Conservation (phyloP, 2,888 invertebrate species). For the Caenorhabditis sulstoni region DNA sequence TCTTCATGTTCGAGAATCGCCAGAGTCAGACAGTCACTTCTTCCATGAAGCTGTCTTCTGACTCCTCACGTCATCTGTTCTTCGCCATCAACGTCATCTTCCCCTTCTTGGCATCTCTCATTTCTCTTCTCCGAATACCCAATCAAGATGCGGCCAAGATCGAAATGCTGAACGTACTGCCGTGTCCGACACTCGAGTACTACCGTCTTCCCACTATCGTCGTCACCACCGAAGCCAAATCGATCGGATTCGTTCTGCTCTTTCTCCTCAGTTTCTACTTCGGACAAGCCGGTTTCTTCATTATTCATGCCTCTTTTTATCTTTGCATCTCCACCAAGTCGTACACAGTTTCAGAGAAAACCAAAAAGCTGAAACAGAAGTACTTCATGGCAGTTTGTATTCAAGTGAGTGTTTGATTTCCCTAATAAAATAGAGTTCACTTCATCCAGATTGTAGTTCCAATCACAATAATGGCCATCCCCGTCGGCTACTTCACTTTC, state of each 20-base stretch:
- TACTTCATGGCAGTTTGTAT: conserved; percentile 49
- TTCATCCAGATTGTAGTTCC: conserved; percentile 12
- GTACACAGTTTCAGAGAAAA: conserved; percentile 27
- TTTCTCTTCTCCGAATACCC: conserved; percentile 32
- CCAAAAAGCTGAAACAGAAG: conserved; percentile 40
- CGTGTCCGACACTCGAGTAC: conserved; percentile 20
- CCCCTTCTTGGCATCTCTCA: conserved; percentile 10
- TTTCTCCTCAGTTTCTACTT: conserved; percentile 17
- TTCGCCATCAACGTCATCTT: conserved; percentile 22
- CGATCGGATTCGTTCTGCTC: conserved; percentile 27
- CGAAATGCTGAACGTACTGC: conserved; percentile 29
- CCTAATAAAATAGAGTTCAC: too few species aligned
- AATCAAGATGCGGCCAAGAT: conserved; percentile 33
- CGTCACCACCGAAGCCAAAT: conserved; percentile 38
- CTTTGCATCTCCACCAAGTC: conserved; percentile 36
- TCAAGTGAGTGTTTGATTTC: conserved; percentile 6
- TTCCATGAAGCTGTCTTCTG: conserved; percentile 26
- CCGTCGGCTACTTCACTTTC: conserved; percentile 38
- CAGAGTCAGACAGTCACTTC: conserved; percentile 44
- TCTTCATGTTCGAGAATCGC: conserved; percentile 56
- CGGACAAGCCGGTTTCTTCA: conserved; percentile 26
- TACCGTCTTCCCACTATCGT: conserved; percentile 29
- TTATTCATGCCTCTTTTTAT: conserved; percentile 29
- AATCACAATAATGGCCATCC: conserved; percentile 29
- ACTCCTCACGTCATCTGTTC: conserved; percentile 9